Percentiles rank a stretch among this genome's conserved stretches.
Evolutionary conservation across 2,888 invertebrate genomes (phyloP).

Genomic region (Hypena proboscidalis): DNA sequence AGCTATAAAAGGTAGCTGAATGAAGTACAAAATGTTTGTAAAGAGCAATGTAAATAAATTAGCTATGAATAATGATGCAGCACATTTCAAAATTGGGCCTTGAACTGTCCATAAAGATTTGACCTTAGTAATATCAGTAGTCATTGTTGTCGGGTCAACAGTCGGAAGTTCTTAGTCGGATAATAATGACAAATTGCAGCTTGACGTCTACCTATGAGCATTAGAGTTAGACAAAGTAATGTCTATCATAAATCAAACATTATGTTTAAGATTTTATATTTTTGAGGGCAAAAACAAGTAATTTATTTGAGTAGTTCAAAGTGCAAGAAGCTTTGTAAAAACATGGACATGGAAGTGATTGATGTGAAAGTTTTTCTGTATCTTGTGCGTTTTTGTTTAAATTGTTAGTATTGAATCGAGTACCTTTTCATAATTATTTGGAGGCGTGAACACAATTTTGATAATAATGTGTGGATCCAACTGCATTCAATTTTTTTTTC

Average conservation of each 20-base stretch:
- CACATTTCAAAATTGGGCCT: neutral
- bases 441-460: too few species aligned
- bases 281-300: slow-evolving; percentile 20
- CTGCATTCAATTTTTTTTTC: neutral
- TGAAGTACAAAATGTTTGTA: too few species aligned
- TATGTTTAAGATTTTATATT: slow-evolving; percentile 16
- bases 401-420: too few species aligned
- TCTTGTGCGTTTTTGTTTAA: neutral
- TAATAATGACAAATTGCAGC: slow-evolving; percentile 35
- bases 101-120: neutral
- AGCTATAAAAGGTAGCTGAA: too few species aligned
- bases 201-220: slow-evolving; percentile 25
- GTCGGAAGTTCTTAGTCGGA: slow-evolving; percentile 39
- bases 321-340: slow-evolving; percentile 18
- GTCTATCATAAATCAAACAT: slow-evolving; percentile 35
- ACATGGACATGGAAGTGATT: slow-evolving; percentile 1
- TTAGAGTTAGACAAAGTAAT: slow-evolving; percentile 33
- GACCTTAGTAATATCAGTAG: slow-evolving; percentile 28
- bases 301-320: slow-evolving; percentile 18
- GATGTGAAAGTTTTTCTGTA: slow-evolving; percentile 2
- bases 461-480: too few species aligned
- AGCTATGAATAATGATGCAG: neutral
- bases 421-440: neutral
- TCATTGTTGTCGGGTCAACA: slow-evolving; percentile 39
- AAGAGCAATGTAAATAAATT: neutral